Conservation (phyloP, 2,797 vertebrate genomes). For the Chelidonichthys spinosus region DNA sequence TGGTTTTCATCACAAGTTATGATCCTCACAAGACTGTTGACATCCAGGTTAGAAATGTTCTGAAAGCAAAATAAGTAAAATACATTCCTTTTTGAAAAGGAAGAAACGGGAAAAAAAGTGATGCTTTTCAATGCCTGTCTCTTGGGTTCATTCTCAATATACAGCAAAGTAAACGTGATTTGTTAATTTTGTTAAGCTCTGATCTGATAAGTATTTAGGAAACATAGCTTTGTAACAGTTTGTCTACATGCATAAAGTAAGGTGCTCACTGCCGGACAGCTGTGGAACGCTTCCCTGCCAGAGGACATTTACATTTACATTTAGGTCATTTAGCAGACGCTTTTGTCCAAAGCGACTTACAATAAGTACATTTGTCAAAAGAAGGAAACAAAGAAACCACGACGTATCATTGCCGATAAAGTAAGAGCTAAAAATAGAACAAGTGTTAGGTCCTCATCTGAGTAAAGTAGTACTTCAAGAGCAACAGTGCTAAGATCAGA, state of each 20-base stretch:
- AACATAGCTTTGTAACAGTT: constrained; percentile 16
- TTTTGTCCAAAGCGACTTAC: too few species aligned
- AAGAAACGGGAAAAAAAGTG: neutral
- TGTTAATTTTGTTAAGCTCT: constrained; percentile 24
- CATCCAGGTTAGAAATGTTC: neutral
- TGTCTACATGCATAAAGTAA: neutral
- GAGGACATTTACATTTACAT: too few species aligned
- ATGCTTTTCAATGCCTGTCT: neutral
- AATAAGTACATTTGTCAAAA: too few species aligned
- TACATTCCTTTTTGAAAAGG: neutral
- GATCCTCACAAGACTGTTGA: neutral
- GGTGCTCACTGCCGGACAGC: constrained; percentile 59
- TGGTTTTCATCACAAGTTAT: neutral
- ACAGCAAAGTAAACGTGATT: neutral
- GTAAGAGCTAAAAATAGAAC: too few species aligned
- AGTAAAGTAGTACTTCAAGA: too few species aligned
- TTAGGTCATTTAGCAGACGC: too few species aligned
- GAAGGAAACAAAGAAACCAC: too few species aligned
- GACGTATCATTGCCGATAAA: too few species aligned
- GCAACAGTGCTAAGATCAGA: too few species aligned
- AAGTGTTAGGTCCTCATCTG: too few species aligned
- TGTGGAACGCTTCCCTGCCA: constrained; percentile 47
- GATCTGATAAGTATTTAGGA: constrained; percentile 7
- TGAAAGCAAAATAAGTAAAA: neutral
- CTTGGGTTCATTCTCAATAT: neutral